phyloP scores from a whole-genome alignment of 1,140 invertebrate species.

The Drosophila miranda region DNA sequence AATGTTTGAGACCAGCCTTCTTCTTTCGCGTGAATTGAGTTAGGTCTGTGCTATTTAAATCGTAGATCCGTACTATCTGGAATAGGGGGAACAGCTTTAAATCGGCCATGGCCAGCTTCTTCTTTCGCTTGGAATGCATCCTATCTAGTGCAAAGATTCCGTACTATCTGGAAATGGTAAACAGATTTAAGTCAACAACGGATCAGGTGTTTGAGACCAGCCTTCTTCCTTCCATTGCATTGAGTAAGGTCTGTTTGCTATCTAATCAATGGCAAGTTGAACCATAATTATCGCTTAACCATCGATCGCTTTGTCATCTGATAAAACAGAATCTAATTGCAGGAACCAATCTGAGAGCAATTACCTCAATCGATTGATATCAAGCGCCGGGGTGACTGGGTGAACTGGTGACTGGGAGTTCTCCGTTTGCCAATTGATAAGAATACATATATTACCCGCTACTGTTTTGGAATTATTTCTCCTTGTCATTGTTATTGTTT shows the following conservation, averaged over 20 bases:
- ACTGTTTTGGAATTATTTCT: conserved; percentile 19
- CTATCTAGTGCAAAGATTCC: too few relatives aligned
- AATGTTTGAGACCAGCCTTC: not conserved
- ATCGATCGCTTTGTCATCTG: conserved; percentile 42
- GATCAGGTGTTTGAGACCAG: conserved; percentile 2
- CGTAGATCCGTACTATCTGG: too few relatives aligned
- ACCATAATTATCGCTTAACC: too few relatives aligned
- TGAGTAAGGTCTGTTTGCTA: conserved; percentile 37
- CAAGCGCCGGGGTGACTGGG: conserved; percentile 15
- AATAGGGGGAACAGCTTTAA: too few relatives aligned
- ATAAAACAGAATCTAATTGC: conserved; percentile 38
- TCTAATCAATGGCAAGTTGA: conserved; percentile 44
- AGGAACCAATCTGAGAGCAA: conserved; percentile 34
- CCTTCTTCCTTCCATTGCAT: conserved; percentile 3
- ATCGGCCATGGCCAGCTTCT: too few relatives aligned
- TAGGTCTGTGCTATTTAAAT: too few relatives aligned
- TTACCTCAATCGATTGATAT: conserved; percentile 38
- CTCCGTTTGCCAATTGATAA: conserved; percentile 48
- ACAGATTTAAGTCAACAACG: too few relatives aligned
- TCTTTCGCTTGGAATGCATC: too few relatives aligned
- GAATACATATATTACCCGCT: conserved; percentile 7
- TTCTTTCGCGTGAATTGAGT: not conserved
- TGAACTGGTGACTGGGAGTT: not conserved
- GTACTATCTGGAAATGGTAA: too few relatives aligned
- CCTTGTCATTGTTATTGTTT: conserved; percentile 55